Percentiles rank a stretch among this genome's conserved stretches.
phyloP scores from a whole-genome alignment of 1,140 invertebrate species.

The Drosophila biarmipes region DNA sequence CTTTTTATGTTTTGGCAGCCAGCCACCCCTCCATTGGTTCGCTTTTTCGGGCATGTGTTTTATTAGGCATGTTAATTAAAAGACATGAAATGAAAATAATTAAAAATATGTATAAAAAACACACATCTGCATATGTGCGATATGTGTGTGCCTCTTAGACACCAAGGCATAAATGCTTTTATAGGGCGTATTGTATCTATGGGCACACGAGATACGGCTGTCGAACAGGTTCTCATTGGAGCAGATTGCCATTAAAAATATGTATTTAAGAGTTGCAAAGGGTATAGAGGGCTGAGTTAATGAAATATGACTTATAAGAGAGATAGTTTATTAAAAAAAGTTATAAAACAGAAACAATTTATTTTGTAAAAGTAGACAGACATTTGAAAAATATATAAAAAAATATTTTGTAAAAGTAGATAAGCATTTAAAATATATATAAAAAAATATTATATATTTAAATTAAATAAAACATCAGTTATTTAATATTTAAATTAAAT shows the following conservation, averaged over 20 bases:
- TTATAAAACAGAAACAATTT: too few relatives aligned
- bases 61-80: slow-evolving; percentile 84
- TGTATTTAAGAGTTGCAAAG: neutral
- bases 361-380: too few relatives aligned
- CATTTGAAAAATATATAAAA: too few relatives aligned
- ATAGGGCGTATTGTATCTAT: neutral
- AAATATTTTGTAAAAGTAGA: too few relatives aligned
- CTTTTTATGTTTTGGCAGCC: slow-evolving; percentile 69
- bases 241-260: slow-evolving; percentile 5
- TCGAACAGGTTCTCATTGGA: slow-evolving; percentile 23
- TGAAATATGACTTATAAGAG: neutral
- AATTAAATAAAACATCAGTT: too few relatives aligned
- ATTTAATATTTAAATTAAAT: too few relatives aligned
- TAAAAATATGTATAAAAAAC: slow-evolving; percentile 75
- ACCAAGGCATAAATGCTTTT: slow-evolving; percentile 2
- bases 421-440: too few relatives aligned
- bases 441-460: too few relatives aligned
- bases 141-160: neutral
- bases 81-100: slow-evolving; percentile 84
- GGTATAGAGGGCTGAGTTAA: neutral
- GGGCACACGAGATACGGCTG: slow-evolving; percentile 1
- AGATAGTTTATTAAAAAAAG: too few relatives aligned
- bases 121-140: slow-evolving; percentile 16
- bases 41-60: slow-evolving; percentile 73
- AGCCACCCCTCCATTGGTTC: slow-evolving; percentile 24